Base-by-base conservation (phyloP, 2,888 invertebrate species). In the Cheilosia soror region DNA sequence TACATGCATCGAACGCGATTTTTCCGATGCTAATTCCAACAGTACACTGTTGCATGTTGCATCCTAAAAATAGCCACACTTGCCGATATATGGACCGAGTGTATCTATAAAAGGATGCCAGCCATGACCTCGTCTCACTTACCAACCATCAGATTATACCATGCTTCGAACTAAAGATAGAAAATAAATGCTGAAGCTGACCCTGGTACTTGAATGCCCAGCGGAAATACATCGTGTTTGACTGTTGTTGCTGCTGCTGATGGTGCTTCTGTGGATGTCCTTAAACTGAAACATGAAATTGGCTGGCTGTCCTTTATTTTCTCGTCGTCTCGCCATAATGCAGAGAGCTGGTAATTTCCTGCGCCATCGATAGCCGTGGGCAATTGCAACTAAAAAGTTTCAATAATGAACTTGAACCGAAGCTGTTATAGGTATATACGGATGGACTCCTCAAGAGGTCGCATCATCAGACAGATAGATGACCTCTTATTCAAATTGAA, bases 1-100 rank as follows among this genome's bases (percentile, higher is more conserved):
- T 79, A 84, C 84, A 79, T 79, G 79, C 84, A 75, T 69, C 69
- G 79, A 84, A 65, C 79, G 78, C 73, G 63, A 79, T 83, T 73
- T 72, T 69, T 79, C 49, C 73, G 15, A 79, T 75, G 84, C 79
- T 84, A 79, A 79, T 84, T 69, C 69, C 63, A 58, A 55, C 60
- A 40, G 60, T 62, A 68, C 68, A 65, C 37, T 81, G 15, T 31
- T 44, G 29, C 31, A 27, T 63, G 65, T 51, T 60, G 44, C 13
- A 27, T 31, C 27, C 77, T 77, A 69, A 69, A 77, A 77, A 77
- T 77, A 77, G 62, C 51, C 29, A 47, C 49, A 66, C 42, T n/a
- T 40, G 40, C 9, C 31, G 76, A 13, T 66, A 60, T 60, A 68
- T 68, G 60, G 55, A 60, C 51, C 40, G 58, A 33, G 47, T 62